These are phyloP conservation scores for Amphipyra tragopoginis DNA, from an alignment of 2,888 invertebrate genomes.

Conservation along the genomic window DNA sequence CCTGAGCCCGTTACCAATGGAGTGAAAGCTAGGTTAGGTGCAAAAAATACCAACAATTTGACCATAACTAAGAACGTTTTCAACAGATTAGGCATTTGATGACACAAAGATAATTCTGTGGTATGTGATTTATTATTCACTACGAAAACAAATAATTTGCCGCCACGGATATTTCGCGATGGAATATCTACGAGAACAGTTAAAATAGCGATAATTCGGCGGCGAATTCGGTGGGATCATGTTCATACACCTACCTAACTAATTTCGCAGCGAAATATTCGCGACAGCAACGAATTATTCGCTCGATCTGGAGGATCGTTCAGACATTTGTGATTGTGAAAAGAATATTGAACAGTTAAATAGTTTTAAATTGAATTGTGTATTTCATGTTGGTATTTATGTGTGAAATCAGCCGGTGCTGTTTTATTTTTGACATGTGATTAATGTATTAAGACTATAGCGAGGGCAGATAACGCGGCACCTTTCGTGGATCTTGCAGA, in stretches of 20 bases:
- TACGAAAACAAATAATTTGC: background rate
- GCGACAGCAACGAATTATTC: too few species aligned
- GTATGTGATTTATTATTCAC: constrained; percentile 18
- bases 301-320: too few species aligned
- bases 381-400: constrained; percentile 3
- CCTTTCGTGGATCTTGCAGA: too few species aligned
- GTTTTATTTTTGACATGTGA: constrained; percentile 14
- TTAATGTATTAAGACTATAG: background rate
- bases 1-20: constrained; percentile 67
- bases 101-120: background rate
- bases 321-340: constrained; percentile 6
- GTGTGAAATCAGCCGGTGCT: constrained; percentile 7
- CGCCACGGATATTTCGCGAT: background rate
- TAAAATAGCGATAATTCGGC: too few species aligned
- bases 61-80: constrained; percentile 82
- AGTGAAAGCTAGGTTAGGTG: constrained; percentile 79
- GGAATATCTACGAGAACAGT: too few species aligned
- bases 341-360: constrained; percentile 1
- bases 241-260: too few species aligned
- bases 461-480: too few species aligned
- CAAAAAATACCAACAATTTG: constrained; percentile 74
- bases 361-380: constrained; percentile 3
- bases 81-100: constrained; percentile 80
- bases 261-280: too few species aligned
- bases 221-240: too few species aligned